Evolutionary conservation across 2,797 vertebrate species (phyloP).

Genomic region (Rallus crepitans): DNA sequence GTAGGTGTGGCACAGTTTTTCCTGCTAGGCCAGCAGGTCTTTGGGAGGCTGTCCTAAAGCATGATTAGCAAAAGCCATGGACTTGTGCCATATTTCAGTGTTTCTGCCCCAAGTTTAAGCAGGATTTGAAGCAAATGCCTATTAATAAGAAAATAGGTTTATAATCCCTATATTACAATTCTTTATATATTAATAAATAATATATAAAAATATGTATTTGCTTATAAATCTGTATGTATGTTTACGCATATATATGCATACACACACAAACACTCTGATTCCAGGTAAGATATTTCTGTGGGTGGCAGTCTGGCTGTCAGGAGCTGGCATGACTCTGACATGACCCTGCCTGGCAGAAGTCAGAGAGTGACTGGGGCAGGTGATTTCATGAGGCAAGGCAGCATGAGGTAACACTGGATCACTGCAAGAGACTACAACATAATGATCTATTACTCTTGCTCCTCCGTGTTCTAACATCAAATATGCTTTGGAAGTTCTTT

Average conservation of each 20-base stretch:
- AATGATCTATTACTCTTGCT: neutral
- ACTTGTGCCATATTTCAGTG: neutral
- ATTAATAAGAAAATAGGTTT: neutral
- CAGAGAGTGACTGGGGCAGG: neutral
- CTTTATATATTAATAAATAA: neutral
- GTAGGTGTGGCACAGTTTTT: neutral
- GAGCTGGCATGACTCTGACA: neutral
- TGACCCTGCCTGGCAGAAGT: neutral
- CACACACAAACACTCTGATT: neutral
- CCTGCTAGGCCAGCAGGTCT: neutral
- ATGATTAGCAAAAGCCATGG: neutral
- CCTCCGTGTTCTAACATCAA: neutral
- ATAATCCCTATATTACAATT: neutral
- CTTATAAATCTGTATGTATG: neutral
- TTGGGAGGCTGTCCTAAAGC: neutral
- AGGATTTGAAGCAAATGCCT: neutral
- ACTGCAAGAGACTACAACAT: neutral
- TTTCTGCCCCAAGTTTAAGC: neutral
- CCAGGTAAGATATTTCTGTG: neutral
- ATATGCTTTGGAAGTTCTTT: neutral
- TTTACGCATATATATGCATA: neutral
- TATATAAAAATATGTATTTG: neutral
- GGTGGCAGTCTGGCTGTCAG: neutral
- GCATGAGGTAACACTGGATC: fast-evolving
- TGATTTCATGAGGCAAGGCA: neutral